A percentile compares a stretch with the other conserved stretches of the same genome.
These are phyloP conservation scores for Ammodytes dubius DNA, from an alignment of 2,113 vertebrate species.

Conservation along the genomic window DNA sequence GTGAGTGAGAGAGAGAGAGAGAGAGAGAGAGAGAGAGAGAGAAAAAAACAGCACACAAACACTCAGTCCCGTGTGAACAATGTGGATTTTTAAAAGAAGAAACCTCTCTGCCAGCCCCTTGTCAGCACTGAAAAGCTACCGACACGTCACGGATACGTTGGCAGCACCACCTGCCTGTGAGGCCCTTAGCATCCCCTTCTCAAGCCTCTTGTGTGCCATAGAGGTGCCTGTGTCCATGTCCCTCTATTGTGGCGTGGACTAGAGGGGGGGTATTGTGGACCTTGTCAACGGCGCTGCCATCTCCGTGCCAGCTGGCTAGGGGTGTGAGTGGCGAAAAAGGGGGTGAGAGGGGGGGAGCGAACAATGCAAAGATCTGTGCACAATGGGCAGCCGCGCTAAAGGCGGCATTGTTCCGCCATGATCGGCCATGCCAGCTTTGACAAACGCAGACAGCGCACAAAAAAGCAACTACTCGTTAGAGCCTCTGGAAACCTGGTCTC, in stretches of 20 bases:
- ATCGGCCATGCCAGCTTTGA: conserved; percentile 69
- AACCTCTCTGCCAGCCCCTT: conserved; percentile 75
- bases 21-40: conserved; percentile 31
- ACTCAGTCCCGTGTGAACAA: conserved; percentile 70
- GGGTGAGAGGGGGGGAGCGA: conserved; percentile 40
- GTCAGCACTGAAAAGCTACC: conserved; percentile 73
- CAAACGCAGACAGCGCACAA: conserved; percentile 30
- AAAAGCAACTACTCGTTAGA: conserved; percentile 64
- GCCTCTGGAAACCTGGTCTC: background rate
- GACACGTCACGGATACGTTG: conserved; percentile 66
- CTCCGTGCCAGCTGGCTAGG: conserved; percentile 83
- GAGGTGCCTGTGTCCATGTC: conserved; percentile 80
- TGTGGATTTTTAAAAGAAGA: conserved; percentile 71
- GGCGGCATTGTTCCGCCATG: conserved; percentile 69
- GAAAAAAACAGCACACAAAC: conserved; percentile 65
- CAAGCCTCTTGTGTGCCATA: conserved; percentile 77
- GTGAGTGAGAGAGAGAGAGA: conserved; percentile 31
- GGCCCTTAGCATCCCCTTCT: conserved; percentile 57
- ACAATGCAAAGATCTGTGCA: conserved; percentile 81
- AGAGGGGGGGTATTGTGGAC: conserved; percentile 82
- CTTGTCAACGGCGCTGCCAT: conserved; percentile 79
- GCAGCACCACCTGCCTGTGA: conserved; percentile 83
- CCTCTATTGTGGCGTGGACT: conserved; percentile 78
- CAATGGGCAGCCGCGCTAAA: conserved; percentile 74
- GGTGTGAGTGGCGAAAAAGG: conserved; percentile 49